Conservation (phyloP, 2,797 vertebrate genomes). For the Capromys pilorides region DNA sequence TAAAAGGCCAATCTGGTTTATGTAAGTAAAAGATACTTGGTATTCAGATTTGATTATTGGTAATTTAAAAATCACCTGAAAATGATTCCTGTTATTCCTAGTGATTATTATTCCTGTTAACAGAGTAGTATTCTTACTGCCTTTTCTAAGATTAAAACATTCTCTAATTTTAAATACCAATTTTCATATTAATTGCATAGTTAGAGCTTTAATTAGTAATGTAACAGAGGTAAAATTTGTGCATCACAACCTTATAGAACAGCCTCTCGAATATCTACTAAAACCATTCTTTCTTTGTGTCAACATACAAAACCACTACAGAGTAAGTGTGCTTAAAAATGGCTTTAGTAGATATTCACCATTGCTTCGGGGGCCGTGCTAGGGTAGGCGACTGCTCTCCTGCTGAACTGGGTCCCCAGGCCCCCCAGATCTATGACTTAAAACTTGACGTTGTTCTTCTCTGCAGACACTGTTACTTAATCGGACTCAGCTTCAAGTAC, state of each 20-base stretch:
- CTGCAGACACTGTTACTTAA: not conserved
- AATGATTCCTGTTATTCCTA: conserved; percentile 18
- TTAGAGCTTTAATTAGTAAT: conserved; percentile 12
- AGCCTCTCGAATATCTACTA: not conserved
- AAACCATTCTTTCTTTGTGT: conserved; percentile 47
- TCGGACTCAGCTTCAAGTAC: conserved; percentile 9
- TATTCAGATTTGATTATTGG: conserved; percentile 28
- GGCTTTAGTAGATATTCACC: conserved; percentile 13
- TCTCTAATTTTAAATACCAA: not conserved
- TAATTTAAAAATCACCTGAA: conserved; percentile 25
- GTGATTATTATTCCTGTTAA: conserved; percentile 17
- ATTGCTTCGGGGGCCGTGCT: not conserved
- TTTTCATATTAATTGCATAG: conserved; percentile 23
- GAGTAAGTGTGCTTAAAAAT: conserved; percentile 42
- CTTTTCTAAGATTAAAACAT: conserved; percentile 19
- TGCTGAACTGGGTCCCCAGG: not conserved
- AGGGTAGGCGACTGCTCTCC: not conserved
- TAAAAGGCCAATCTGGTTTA: not conserved
- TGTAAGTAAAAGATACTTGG: conserved; percentile 26
- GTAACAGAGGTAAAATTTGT: conserved; percentile 37
- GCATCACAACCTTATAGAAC: not conserved
- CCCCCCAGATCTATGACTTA: not conserved
- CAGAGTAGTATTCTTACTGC: not conserved
- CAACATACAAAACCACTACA: not conserved
- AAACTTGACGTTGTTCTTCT: not conserved